Conservation (phyloP, 2,113 vertebrate species). For the Elanus axillaris region DNA sequence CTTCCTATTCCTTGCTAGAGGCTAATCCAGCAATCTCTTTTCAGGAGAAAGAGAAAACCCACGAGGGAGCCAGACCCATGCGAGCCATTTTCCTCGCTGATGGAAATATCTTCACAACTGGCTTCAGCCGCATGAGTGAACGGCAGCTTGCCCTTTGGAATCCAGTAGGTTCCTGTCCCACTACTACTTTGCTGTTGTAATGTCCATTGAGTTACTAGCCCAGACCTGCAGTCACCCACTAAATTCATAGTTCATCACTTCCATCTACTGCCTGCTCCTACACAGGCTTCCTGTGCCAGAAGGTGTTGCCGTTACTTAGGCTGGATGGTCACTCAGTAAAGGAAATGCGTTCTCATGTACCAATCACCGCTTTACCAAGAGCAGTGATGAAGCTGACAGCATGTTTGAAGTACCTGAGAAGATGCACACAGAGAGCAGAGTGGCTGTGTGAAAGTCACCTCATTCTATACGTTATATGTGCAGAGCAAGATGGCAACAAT, state of each 20-base stretch:
- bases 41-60: constrained; percentile 95
- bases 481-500: neutral
- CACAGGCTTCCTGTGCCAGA: neutral
- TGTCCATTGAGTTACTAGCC: neutral
- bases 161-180: constrained; percentile 60
- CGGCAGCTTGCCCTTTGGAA: constrained; percentile 94
- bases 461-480: fast-evolving
- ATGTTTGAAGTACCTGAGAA: neutral
- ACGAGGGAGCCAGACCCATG: constrained; percentile 92
- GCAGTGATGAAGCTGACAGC: neutral
- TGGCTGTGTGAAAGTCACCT: neutral
- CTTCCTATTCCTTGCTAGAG: neutral
- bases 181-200: neutral
- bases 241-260: neutral
- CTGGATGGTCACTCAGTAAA: neutral
- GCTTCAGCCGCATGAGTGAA: constrained; percentile 98
- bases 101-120: constrained; percentile 92
- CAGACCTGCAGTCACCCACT: neutral
- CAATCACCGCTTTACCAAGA: neutral
- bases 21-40: neutral
- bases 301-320: neutral
- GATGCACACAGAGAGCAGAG: neutral
- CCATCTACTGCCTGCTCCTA: neutral
- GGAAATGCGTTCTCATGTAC: neutral
- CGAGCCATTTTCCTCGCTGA: constrained; percentile 92